Percentiles rank a stretch among this genome's conserved stretches.
Conservation (phyloP, 2,113 vertebrate species). For the Gasterosteus nipponicus region DNA sequence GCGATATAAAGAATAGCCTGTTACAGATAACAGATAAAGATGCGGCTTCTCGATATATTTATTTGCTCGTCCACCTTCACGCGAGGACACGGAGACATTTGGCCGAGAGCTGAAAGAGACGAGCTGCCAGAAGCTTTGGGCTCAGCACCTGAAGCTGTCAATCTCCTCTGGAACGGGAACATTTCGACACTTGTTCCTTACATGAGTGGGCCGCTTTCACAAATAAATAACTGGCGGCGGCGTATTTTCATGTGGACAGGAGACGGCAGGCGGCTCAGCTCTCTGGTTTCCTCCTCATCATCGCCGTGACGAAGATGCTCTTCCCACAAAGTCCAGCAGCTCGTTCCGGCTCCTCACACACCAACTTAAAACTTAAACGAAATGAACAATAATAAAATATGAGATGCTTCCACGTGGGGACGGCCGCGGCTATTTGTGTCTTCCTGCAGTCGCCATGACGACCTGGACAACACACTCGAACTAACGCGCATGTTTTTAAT, state of each 20-base stretch:
- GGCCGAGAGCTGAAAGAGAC: constrained; percentile 35
- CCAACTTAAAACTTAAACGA: too few relatives aligned
- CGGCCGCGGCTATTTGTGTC: too few relatives aligned
- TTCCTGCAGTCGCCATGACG: too few relatives aligned
- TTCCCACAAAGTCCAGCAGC: too few relatives aligned
- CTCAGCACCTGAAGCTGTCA: constrained; percentile 16
- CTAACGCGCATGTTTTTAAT: too few relatives aligned
- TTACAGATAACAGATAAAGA: constrained; percentile 31
- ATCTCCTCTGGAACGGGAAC: constrained; percentile 22
- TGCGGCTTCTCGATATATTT: not conserved
- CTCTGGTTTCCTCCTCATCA: not conserved
- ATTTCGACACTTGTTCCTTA: constrained; percentile 30
- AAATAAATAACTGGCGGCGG: constrained; percentile 25
- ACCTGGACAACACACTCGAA: too few relatives aligned
- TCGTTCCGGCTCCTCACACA: too few relatives aligned
- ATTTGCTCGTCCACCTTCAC: constrained; percentile 21
- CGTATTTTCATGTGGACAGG: not conserved
- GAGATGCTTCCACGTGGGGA: too few relatives aligned
- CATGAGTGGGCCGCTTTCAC: constrained; percentile 23
- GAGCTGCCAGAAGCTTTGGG: constrained; percentile 12
- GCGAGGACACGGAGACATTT: constrained; percentile 39
- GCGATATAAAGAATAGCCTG: constrained; percentile 5
- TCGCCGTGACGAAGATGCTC: too few relatives aligned
- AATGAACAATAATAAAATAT: too few relatives aligned
- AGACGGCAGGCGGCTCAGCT: not conserved